These are phyloP conservation scores for Indicator maculatus DNA, from an alignment of 2,113 vertebrate species.

Conservation along the genomic window DNA sequence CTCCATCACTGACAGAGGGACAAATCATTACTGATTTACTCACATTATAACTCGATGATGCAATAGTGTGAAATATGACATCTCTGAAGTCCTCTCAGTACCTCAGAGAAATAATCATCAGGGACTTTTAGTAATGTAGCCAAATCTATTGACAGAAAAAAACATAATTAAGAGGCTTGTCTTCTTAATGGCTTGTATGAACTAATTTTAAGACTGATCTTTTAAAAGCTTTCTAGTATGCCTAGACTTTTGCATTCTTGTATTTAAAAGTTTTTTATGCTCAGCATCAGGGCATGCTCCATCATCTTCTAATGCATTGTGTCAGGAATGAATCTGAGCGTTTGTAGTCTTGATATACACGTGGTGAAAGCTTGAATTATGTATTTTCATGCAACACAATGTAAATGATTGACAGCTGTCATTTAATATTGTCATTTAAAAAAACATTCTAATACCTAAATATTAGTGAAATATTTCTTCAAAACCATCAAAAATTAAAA, in stretches of 20 bases:
- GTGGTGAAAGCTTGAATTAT: not conserved
- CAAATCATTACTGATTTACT: not conserved
- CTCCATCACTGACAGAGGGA: not conserved
- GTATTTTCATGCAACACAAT: not conserved
- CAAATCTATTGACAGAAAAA: not conserved
- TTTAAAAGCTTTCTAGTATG: not conserved
- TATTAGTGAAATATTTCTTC: not conserved
- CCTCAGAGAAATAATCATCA: not conserved
- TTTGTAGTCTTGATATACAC: not conserved
- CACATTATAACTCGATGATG: not conserved
- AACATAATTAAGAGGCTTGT: not conserved
- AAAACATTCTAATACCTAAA: not conserved
- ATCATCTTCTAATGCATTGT: not conserved
- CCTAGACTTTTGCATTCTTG: not conserved
- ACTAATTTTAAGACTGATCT: not conserved
- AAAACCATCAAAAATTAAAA: not conserved
- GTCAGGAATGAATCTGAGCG: not conserved
- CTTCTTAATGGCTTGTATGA: not conserved
- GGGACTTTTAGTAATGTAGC: not conserved
- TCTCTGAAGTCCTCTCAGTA: not conserved
- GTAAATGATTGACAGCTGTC: not conserved
- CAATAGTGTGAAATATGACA: not conserved
- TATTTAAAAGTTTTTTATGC: not conserved
- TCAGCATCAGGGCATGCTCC: not conserved
- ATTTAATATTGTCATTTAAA: not conserved